Evolutionary conservation across 92 coral and sea anemone genomes (phyloP), one percentile per base, ranked within the genome.

Genomic region (Umimayanthus chanpuru): DNA sequence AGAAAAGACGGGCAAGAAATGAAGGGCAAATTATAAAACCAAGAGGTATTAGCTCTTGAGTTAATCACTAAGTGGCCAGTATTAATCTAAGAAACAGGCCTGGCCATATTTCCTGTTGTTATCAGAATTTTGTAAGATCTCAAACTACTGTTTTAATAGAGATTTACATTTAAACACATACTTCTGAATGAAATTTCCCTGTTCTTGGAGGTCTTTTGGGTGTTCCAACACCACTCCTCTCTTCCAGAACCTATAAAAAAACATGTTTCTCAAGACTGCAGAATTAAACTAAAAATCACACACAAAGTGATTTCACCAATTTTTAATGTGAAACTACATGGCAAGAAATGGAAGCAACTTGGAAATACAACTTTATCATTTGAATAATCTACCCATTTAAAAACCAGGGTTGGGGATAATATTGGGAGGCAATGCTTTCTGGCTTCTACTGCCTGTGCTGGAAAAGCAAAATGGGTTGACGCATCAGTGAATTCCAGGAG

Each of bases 191-290:
- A 50, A 73, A 73, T 73, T 73, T 73, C 47, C 78, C 78, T 32
- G 78, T 73, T 73, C 78, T 73, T 73, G 47, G 78, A 73, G 78
- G 78, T 73, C 78, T 75, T 15, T 75, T 75, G 53, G 79, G 79
- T 75, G 41, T 38, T 16, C 79, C 53, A 38, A 75, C 79, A 39
- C 56, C 79, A 75, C 50, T 56, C 53, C 79, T 38, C 11, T 38
- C 53, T 75, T 75, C 79, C 79, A 75, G 79, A 39, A 50, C 78
- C 78, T 73, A 73, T 14, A 73, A 73, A 73, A 32, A 73, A 73
- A 73, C 49, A 73, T 30, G 78, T 36, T 73, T 73, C 44, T 73
- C 10, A 71, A 71, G 76, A 71, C 76, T 71, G 78, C 49, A 32
- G 78, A 20, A 73, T 14, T 73, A 32, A 73, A 32, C 36, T 32